Evolutionary conservation across 2,888 invertebrate species (phyloP).

Genomic region (Volucella zonaria): DNA sequence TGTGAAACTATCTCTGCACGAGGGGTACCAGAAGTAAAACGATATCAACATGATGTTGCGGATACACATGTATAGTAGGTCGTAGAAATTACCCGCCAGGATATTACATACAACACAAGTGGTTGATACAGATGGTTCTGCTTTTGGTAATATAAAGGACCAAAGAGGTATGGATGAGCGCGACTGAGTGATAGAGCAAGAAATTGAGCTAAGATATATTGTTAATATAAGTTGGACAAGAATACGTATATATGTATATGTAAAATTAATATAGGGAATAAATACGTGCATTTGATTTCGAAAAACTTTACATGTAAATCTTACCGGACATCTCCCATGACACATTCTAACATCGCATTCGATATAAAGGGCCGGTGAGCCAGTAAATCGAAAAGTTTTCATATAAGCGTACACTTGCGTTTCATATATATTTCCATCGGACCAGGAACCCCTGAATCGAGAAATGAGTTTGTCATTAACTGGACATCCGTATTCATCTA

Average conservation of each 20-base stretch:
- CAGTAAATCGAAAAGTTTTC: slow-evolving; percentile 95
- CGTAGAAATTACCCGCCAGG: too few relatives aligned
- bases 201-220: too few relatives aligned
- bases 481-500: slow-evolving; percentile 96
- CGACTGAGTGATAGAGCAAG: too few relatives aligned
- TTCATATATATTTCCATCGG: slow-evolving; percentile 93
- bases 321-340: slow-evolving; percentile 96
- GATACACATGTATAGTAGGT: too few relatives aligned
- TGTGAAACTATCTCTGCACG: too few relatives aligned
- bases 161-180: too few relatives aligned
- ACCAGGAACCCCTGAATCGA: slow-evolving; percentile 96
- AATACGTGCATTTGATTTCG: not conserved
- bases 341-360: slow-evolving; percentile 98
- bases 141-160: too few relatives aligned
- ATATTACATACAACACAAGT: too few relatives aligned
- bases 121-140: too few relatives aligned
- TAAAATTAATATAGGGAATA: not conserved
- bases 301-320: slow-evolving; percentile 75
- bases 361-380: slow-evolving; percentile 95
- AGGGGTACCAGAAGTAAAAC: too few relatives aligned
- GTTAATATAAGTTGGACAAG: too few relatives aligned
- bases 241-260: not conserved
- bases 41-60: too few relatives aligned
- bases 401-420: slow-evolving; percentile 97
- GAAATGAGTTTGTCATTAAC: slow-evolving; percentile 96